A percentile compares a stretch with the other conserved stretches of the same genome.
Conservation (phyloP, 1,140 invertebrate genomes). For the Macrobrachium nipponense region DNA sequence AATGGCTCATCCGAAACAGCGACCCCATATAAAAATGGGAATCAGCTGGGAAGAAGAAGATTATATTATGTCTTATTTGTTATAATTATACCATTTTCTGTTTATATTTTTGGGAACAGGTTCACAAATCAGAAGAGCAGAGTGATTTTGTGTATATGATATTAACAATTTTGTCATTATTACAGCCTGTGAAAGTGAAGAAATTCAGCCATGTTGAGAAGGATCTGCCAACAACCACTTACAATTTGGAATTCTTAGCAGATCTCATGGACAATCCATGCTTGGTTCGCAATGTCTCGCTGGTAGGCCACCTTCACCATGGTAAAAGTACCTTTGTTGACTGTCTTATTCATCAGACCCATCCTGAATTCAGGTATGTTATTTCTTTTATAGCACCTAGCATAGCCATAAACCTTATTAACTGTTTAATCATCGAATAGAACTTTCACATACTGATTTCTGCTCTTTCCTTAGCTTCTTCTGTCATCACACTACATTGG, state of each 20-base stretch:
- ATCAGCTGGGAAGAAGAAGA: too few species aligned
- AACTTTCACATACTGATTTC: too few species aligned
- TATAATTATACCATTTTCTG: background rate
- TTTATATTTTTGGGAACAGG: background rate
- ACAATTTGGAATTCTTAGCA: constrained; percentile 95
- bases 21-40: too few species aligned
- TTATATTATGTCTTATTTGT: too few species aligned
- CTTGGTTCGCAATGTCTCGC: constrained; percentile 94
- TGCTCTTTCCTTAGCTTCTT: too few species aligned
- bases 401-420: too few species aligned
- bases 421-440: too few species aligned
- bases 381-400: background rate
- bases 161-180: background rate
- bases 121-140: constrained; percentile 72
- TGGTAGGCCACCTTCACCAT: constrained; percentile 98
- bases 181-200: constrained; percentile 90
- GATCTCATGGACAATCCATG: constrained; percentile 98
- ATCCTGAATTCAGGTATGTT: constrained; percentile 79
- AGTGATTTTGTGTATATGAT: background rate
- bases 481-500: too few species aligned
- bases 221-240: constrained; percentile 92
- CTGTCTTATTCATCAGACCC: constrained; percentile 96
- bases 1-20: too few species aligned
- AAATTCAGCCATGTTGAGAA: constrained; percentile 97
- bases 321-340: constrained; percentile 99